phyloP scores from a whole-genome alignment of 2,888 invertebrate genomes.

The Hypselothyrea guttata region DNA sequence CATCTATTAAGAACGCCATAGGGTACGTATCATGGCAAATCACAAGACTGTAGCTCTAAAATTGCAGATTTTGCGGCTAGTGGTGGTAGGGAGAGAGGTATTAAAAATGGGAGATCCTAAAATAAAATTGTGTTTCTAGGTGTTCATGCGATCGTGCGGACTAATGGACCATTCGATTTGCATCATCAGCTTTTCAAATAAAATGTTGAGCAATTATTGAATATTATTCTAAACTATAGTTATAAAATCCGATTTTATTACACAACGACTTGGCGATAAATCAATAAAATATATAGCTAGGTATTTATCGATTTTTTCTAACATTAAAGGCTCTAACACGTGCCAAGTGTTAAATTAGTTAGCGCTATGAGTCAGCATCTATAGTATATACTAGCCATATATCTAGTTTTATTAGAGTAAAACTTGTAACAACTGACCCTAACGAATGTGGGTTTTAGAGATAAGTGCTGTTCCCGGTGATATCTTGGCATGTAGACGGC shows the following conservation, averaged over 20 bases:
- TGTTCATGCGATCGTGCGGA: too few relatives aligned
- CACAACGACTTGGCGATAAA: neutral
- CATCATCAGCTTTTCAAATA: constrained; percentile 14
- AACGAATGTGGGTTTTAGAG: neutral
- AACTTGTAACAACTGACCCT: constrained; percentile 13
- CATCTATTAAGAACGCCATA: too few relatives aligned
- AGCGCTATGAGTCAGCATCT: neutral
- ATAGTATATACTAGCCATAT: constrained; percentile 12
- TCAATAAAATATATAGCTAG: neutral
- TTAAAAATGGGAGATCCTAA: too few relatives aligned
- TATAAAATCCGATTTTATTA: neutral
- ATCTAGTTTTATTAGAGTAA: constrained; percentile 1
- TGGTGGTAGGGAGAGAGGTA: too few relatives aligned
- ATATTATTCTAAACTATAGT: neutral
- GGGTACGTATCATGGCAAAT: too few relatives aligned
- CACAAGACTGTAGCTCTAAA: too few relatives aligned
- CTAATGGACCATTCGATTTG: constrained; percentile 16
- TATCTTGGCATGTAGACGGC: constrained; percentile 8
- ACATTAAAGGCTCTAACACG: constrained; percentile 16
- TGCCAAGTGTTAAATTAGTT: constrained; percentile 7
- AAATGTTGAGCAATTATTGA: constrained; percentile 16
- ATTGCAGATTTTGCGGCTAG: too few relatives aligned
- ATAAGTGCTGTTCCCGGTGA: constrained; percentile 1
- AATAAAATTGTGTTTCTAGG: too few relatives aligned
- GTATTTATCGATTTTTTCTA: constrained; percentile 1